Percentiles rank a stretch among this genome's conserved stretches.
These are phyloP conservation scores for Drosophila yooni DNA, from an alignment of 2,888 invertebrate species.

Conservation along the genomic window DNA sequence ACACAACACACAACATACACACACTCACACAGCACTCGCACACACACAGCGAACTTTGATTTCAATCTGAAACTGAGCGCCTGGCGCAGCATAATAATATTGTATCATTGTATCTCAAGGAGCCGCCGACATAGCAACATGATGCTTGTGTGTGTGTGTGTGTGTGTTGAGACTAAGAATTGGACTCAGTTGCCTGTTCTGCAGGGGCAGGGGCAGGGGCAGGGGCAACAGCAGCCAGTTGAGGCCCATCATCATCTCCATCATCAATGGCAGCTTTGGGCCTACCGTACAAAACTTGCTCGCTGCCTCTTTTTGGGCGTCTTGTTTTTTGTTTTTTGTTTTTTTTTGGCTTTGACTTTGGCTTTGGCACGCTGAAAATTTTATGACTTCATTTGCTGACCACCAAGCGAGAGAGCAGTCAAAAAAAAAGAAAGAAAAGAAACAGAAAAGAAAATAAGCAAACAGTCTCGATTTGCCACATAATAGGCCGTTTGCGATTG, in stretches of 20 bases:
- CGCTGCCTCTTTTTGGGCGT: slow-evolving; percentile 39
- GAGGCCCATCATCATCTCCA: slow-evolving; percentile 74
- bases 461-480: slow-evolving; percentile 60
- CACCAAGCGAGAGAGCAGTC: slow-evolving; percentile 68
- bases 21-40: slow-evolving; percentile 13
- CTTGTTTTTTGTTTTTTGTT: neutral
- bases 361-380: slow-evolving; percentile 81
- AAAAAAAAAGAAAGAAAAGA: slow-evolving; percentile 19
- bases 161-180: slow-evolving; percentile 38
- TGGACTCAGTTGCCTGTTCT: slow-evolving; percentile 18
- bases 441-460: slow-evolving; percentile 37
- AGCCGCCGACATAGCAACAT: slow-evolving; percentile 64
- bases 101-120: slow-evolving; percentile 78
- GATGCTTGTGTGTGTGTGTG: slow-evolving; percentile 44
- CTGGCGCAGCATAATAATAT: slow-evolving; percentile 76
- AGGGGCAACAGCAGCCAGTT: slow-evolving; percentile 42
- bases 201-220: slow-evolving; percentile 7
- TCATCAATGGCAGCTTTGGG: slow-evolving; percentile 76
- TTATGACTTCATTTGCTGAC: slow-evolving; percentile 80
- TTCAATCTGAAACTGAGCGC: slow-evolving; percentile 72
- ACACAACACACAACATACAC: slow-evolving; percentile 35
- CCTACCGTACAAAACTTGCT: slow-evolving; percentile 70
- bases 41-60: slow-evolving; percentile 59
- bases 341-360: slow-evolving; percentile 15
- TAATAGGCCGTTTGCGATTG: slow-evolving; percentile 61